Evolutionary conservation across 1,140 invertebrate species (phyloP).

Genomic region (Arion vulgaris): DNA sequence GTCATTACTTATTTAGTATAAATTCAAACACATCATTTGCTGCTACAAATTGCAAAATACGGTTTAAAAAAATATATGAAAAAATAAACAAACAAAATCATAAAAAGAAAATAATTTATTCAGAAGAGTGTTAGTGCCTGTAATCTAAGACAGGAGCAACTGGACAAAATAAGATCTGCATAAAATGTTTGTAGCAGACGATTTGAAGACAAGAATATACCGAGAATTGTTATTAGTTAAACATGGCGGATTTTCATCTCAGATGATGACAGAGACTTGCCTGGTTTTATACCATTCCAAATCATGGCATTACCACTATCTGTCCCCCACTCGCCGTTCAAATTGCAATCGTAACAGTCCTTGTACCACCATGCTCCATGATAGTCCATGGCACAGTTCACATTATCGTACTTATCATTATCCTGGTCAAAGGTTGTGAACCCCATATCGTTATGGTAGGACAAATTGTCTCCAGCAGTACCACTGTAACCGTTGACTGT

Average conservation of each 20-base stretch:
- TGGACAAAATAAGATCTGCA: too few species aligned
- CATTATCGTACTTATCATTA: background rate
- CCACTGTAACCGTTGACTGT: background rate
- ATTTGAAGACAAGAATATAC: too few species aligned
- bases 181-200: too few species aligned
- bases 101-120: too few species aligned
- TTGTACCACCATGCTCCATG: background rate
- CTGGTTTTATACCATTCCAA: background rate
- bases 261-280: background rate
- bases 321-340: background rate
- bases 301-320: background rate
- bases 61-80: too few species aligned
- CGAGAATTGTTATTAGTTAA: background rate
- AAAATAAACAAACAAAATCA: too few species aligned
- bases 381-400: background rate
- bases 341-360: background rate
- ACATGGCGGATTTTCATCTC: background rate
- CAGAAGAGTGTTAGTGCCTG: too few species aligned
- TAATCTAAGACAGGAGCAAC: too few species aligned
- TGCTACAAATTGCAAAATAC: too few species aligned
- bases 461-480: background rate
- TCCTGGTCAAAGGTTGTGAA: background rate
- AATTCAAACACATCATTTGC: too few species aligned
- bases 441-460: background rate
- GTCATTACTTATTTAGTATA: too few species aligned